phyloP scores from a whole-genome alignment of 2,113 vertebrate species.

The Ptilorrhoa leucosticta region DNA sequence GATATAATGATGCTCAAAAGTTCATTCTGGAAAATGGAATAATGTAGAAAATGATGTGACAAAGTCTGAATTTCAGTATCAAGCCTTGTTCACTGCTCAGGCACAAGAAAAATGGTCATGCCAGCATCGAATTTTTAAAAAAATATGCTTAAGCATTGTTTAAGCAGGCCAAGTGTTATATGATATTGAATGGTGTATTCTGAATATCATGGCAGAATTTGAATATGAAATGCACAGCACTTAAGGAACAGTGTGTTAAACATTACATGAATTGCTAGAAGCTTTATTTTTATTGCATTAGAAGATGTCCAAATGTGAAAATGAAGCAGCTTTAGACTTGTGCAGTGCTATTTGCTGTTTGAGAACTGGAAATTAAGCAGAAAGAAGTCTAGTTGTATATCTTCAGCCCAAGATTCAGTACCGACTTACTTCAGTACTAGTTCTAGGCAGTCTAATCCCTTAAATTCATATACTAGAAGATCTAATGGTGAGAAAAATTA shows the following conservation, averaged over 20 bases:
- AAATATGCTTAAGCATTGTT: background rate
- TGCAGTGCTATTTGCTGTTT: background rate
- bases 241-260: background rate
- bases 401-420: background rate
- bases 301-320: background rate
- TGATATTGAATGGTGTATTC: background rate
- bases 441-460: background rate
- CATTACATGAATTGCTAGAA: background rate
- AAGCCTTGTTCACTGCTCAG: background rate
- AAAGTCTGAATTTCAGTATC: background rate
- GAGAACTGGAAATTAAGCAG: background rate
- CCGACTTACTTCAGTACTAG: background rate
- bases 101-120: background rate
- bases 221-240: background rate
- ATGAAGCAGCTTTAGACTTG: background rate
- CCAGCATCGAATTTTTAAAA: no score
- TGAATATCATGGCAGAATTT: background rate
- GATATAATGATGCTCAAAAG: background rate
- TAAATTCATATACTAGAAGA: background rate
- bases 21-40: background rate
- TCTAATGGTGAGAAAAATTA: background rate
- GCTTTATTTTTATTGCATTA: background rate
- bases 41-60: background rate
- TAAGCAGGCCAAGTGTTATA: background rate
- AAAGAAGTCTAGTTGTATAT: background rate